A percentile compares a stretch with the other conserved stretches of the same genome.
Conservation (phyloP, 1,140 invertebrate genomes). For the Helicoverpa armigera region DNA sequence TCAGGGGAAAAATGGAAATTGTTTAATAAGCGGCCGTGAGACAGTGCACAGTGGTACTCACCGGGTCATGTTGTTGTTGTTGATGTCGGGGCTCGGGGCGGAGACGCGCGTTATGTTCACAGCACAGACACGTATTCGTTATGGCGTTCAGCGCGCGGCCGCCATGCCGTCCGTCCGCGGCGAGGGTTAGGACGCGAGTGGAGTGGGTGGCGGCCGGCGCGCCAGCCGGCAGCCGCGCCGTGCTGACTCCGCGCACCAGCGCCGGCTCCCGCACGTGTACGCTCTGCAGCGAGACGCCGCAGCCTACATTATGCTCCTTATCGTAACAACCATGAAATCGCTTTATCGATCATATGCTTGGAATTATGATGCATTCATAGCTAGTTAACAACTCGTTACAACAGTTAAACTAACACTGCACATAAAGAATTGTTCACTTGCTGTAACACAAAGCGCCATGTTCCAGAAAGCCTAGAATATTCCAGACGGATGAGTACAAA, state of each 20-base stretch:
- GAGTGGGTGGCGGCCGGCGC: constrained; percentile 35
- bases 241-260: constrained; percentile 17
- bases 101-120: constrained; percentile 49
- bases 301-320: background rate
- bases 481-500: background rate
- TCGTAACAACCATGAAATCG: constrained; percentile 29
- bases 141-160: constrained; percentile 58
- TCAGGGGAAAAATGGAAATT: constrained; percentile 23
- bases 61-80: constrained; percentile 62
- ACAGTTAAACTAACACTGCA: constrained; percentile 2
- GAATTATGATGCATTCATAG: constrained; percentile 16
- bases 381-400: constrained; percentile 31
- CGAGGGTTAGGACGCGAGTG: constrained; percentile 69
- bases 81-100: constrained; percentile 48
- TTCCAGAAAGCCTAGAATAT: background rate
- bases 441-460: background rate
- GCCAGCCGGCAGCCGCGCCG: constrained; percentile 60
- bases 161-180: constrained; percentile 68
- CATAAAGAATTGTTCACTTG: background rate
- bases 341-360: constrained; percentile 22
- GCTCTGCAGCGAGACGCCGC: background rate
- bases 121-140: constrained; percentile 55
- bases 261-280: background rate
- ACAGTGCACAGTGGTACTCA: constrained; percentile 53
- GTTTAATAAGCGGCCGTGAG: background rate